These are phyloP conservation scores for Psilopsiagon aurifrons DNA, from an alignment of 2,113 vertebrate species.

Conservation along the genomic window DNA sequence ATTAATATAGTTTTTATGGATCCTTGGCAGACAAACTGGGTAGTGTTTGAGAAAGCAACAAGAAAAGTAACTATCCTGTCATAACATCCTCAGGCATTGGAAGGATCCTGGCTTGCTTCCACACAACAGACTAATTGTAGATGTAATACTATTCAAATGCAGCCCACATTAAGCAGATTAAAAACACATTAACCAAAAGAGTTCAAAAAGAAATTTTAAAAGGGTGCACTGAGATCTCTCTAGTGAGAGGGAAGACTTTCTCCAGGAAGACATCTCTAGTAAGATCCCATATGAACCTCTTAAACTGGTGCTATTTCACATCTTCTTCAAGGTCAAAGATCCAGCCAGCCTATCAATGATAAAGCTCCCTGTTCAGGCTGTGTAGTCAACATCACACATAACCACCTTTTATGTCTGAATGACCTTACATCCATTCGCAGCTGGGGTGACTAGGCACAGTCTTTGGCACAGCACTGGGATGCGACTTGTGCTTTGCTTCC, in stretches of 20 bases:
- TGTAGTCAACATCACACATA: not conserved
- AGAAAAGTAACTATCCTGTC: slow-evolving; percentile 58
- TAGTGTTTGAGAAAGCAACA: slow-evolving; percentile 46
- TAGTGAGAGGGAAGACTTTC: not conserved
- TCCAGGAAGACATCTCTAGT: not conserved
- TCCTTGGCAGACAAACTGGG: slow-evolving; percentile 30
- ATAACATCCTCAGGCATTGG: slow-evolving; percentile 52
- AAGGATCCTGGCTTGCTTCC: slow-evolving; percentile 42
- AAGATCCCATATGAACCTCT: not conserved
- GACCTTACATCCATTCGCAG: not conserved
- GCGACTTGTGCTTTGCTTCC: not conserved
- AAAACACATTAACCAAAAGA: slow-evolving; percentile 21
- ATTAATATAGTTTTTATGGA: slow-evolving; percentile 34
- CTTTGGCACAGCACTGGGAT: not conserved
- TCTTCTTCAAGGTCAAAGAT: not conserved
- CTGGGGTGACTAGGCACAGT: not conserved
- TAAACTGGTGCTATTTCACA: not conserved
- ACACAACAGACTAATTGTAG: slow-evolving; percentile 25
- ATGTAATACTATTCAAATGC: slow-evolving; percentile 30
- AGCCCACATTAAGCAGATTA: slow-evolving; percentile 32
- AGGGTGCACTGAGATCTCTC: not conserved
- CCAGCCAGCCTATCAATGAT: not conserved
- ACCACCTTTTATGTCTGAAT: not conserved
- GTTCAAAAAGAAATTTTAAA: slow-evolving; percentile 53
- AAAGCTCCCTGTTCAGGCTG: not conserved